Evolutionary conservation across 2,888 invertebrate species (phyloP), one percentile per base, ranked within the genome.

Genomic region (Diloba caeruleocephala): DNA sequence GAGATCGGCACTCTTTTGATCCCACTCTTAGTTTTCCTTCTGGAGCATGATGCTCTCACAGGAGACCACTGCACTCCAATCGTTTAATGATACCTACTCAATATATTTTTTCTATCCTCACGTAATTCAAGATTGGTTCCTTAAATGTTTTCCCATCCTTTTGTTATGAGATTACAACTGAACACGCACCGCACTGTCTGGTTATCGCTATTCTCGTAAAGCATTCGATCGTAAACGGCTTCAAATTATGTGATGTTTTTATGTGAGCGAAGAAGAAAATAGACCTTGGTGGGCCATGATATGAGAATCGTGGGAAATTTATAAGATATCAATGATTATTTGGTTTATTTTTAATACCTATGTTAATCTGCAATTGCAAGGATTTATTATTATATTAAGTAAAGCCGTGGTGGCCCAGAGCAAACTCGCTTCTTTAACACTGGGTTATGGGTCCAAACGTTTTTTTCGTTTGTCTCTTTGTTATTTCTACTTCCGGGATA

Each of bases 181-280:
- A 50, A 37, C 34, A 53, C 52, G 29, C 48, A 36, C 34, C 31
- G 39, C 42, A 23, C 23, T 46, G 44, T 43, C 49, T 33, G 31
- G 34, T 58, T 37, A 53, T 44, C 46, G 36, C 39, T 34, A 51
- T 70, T 57, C 50, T 48, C 14, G 25, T 17, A 15, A 61, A 52
- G 44, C 43, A 23, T 45, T 38, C 39, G 60, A 45, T 68, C 53
- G 36, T 59, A 54, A 61, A 56, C 38, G 37, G 37, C 34, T 50
- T 51, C 37, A 48, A 60, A 61, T 53, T 64, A 58, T 58, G 53
- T 46, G 17, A 33, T 34, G 25, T 21, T 23, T 42, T 36, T 15
- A 54, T 37, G 55, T 15, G 17, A 21, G 33, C 17, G 2, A 31
- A 28, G 34, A 36, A n/a, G 31, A 39, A 34, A 23, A 13, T 9